Percentiles rank a stretch among this genome's conserved stretches.
Evolutionary conservation across 2,888 invertebrate genomes (phyloP).

Genomic region (Nezara viridula): DNA sequence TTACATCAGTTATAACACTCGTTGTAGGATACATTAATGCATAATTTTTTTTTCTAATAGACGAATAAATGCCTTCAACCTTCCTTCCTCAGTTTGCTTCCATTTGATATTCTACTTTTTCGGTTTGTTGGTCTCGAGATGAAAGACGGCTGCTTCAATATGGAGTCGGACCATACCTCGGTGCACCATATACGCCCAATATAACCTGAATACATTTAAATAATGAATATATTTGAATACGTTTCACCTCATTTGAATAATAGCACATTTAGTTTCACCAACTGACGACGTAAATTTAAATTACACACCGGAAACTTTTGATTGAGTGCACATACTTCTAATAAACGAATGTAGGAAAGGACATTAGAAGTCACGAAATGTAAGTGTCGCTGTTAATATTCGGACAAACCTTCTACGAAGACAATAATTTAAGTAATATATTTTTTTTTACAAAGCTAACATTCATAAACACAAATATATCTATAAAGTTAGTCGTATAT

Average conservation of each 20-base stretch:
- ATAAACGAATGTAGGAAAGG: neutral
- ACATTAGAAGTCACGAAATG: conserved; percentile 11
- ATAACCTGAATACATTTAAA: conserved; percentile 59
- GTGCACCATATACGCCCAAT: conserved; percentile 52
- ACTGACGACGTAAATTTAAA: conserved; percentile 55
- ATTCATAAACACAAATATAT: no score
- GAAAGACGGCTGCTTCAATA: conserved; percentile 51
- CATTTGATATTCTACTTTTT: neutral
- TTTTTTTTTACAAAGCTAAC: no score
- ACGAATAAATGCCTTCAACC: neutral
- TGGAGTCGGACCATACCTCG: neutral
- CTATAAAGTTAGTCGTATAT: no score
- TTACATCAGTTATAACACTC: no score
- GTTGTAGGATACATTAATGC: no score
- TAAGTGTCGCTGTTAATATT: neutral
- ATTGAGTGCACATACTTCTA: conserved; percentile 22
- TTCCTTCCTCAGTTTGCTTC: neutral
- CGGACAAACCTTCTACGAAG: neutral
- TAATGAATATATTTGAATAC: conserved; percentile 59
- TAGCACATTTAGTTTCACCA: conserved; percentile 58
- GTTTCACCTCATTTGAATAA: conserved; percentile 54
- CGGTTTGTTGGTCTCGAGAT: conserved; percentile 9
- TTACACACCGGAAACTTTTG: conserved; percentile 51
- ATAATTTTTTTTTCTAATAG: neutral
- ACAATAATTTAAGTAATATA: no score